Evolutionary conservation across 2,888 invertebrate species (phyloP).

Genomic region (Dicyrtoma fusca): DNA sequence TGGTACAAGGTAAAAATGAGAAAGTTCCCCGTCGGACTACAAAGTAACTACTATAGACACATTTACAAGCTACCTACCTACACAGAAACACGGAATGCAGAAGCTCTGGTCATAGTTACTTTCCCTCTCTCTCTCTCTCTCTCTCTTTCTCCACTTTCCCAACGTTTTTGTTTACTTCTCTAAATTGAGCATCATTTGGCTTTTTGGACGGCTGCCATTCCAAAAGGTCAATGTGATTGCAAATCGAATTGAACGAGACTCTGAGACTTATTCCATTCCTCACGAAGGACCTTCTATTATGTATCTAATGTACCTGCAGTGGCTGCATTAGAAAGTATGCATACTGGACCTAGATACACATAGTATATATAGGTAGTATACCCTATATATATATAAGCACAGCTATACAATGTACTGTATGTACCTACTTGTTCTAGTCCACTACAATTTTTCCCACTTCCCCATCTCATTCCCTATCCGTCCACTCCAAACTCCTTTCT

Average conservation of each 20-base stretch:
- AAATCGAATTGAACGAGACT: not conserved
- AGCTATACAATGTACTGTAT: not conserved
- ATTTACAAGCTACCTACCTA: no score
- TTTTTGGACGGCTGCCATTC: conserved; percentile 14
- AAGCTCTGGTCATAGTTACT: no score
- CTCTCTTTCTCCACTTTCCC: not conserved
- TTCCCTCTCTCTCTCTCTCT: not conserved
- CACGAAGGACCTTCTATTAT: no score
- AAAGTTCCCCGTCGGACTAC: no score
- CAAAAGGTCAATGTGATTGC: conserved; percentile 15
- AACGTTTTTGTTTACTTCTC: conserved; percentile 17
- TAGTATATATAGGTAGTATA: no score
- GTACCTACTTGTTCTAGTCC: not conserved
- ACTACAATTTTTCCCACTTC: not conserved
- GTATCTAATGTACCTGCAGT: no score
- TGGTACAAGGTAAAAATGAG: no score
- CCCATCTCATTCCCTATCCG: not conserved
- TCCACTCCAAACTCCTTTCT: not conserved
- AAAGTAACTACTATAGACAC: no score
- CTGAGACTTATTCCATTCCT: not conserved
- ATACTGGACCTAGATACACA: no score
- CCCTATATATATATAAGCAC: no score
- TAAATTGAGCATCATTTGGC: conserved; percentile 19
- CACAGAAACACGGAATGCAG: no score
- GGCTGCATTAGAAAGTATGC: no score